Evolutionary conservation across 2,113 vertebrate species (phyloP).

Genomic region (Sinocyclocheilus maitianheensis): DNA sequence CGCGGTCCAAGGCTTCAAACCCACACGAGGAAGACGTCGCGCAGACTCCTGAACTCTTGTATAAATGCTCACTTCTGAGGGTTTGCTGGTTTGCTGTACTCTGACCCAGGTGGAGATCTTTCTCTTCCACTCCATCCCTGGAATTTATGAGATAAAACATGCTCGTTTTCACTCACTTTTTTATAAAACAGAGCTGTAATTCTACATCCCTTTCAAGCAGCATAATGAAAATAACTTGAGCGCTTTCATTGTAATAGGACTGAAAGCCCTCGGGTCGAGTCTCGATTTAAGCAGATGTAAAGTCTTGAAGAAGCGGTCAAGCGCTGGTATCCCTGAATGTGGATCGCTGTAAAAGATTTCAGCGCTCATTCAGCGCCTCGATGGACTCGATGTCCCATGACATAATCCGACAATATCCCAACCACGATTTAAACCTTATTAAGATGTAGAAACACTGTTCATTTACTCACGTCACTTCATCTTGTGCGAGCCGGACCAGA

Average conservation of each 20-base stretch:
- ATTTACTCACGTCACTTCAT: conserved; percentile 50
- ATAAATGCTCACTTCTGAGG: conserved; percentile 64
- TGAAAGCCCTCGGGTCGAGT: conserved; percentile 52
- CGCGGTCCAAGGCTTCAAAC: conserved; percentile 4
- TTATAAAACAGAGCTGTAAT: conserved; percentile 33
- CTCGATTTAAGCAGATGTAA: conserved; percentile 50
- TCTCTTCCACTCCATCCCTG: conserved; percentile 57
- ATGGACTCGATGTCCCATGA: background rate
- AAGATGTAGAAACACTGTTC: background rate
- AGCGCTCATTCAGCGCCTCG: conserved; percentile 8
- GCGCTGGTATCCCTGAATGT: background rate
- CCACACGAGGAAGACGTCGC: conserved; percentile 43
- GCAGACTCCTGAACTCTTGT: conserved; percentile 61
- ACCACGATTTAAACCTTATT: conserved; percentile 14
- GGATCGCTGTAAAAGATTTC: conserved; percentile 36
- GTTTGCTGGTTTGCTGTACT: conserved; percentile 57
- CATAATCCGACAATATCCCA: background rate
- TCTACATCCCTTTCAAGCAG: conserved; percentile 59
- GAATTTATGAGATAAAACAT: conserved; percentile 73
- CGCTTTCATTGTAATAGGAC: conserved; percentile 57
- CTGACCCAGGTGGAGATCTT: conserved; percentile 55
- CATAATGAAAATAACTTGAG: conserved; percentile 45
- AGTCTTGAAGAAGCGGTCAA: background rate
- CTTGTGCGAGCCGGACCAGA: conserved; percentile 69
- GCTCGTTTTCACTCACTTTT: background rate